Base-by-base conservation (phyloP, 2,113 vertebrate genomes). In the Arenaria interpres region DNA sequence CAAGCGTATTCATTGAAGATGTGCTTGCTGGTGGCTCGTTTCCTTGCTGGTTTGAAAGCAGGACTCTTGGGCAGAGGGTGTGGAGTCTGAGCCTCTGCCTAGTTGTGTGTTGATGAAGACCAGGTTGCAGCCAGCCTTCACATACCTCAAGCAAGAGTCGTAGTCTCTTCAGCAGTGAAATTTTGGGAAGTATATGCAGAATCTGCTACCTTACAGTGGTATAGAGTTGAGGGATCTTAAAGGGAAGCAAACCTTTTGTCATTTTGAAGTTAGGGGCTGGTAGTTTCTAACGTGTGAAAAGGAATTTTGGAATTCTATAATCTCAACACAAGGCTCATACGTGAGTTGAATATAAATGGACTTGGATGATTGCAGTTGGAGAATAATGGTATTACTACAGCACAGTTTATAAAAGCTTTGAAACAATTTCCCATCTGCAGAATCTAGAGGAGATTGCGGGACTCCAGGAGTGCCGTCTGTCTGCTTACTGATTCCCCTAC, bases 341-440 rank as follows among this genome's bases (percentile, higher is more conserved):
- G 78, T 0, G 25, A 96, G 79, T 80, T 73, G 81, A 94, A 97
- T 97, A 66, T 88, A 96, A 97, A 97, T 97, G 81, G 89, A 72
- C 88, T 97, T 76, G 51, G 87, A 85, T 92, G 84, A 63, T 39
- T 85, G 83, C 90, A 93, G 89, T 85, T 67, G 94, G 92, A 96
- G 92, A 92, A 78, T 59, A 92, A 87, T 71, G 62, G 23, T 53
- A 64, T 91, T 91, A 72, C 60, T 39, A 72, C 80, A 92, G 62
- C 69, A 51, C 60, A 68, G 43, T 30, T 10, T 59, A 68, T 84
- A 75, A 94, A 92, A 72, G 69, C 91, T 92, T 81, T 87, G 91
- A 89, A 96, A 89, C 95, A 81, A 39, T 97, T 98, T 98, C 93
- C 97, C 97, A 97, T 98, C 96, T 98, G 97, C 97, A 94, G 88